Base-by-base conservation (phyloP, 2,797 vertebrate genomes). In the Nannoperca australis region DNA sequence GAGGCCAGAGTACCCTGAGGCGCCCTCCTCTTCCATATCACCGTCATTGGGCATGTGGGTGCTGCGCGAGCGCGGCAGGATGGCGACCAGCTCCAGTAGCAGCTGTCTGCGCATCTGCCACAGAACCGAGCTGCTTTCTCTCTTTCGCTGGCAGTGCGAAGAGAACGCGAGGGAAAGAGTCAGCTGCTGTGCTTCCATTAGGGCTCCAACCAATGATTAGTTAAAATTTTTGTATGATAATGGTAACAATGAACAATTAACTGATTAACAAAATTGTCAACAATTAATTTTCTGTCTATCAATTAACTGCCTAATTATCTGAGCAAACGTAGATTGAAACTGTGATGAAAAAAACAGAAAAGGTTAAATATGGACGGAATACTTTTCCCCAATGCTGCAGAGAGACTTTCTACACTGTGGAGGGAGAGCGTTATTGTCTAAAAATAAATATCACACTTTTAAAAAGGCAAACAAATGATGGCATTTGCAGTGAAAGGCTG, bases 61-160 rank as follows among this genome's bases (percentile, higher is more conserved):
- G 87, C 97, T 98, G 89, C 96, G 96, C 1, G 97, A 97, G 24
- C 97, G 96, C 0, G 98, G 98, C 78, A 99, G 94, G 91, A 99
- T 99, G 84, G 96, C 97, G 71, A 98, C 98, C 70, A 99, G 92
- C 91, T 99, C 98, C 89, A 98, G 92, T 40, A 99, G 96, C 90
- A 99, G 96, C 95, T 99, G 98, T 65, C 97, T 92, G 60, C 98
- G 96, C 98, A 99, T 99, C 86, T 99, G 98, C 98, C 98, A 99
- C 68, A 99, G 95, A 68, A 99, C 98, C 0, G 98, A 99, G 89
- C 97, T 96, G 93, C 97, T 97, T 85, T 99, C 98, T 85, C 94
- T 94, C 92, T 98, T 99, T 79, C 98, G 95, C 98, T 99, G 93
- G 30, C n/a, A 56, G 44, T 1, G 70, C 1, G 54, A 1, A 82